Conservation (phyloP, 2,888 invertebrate genomes). For the Watsonalla binaria region DNA sequence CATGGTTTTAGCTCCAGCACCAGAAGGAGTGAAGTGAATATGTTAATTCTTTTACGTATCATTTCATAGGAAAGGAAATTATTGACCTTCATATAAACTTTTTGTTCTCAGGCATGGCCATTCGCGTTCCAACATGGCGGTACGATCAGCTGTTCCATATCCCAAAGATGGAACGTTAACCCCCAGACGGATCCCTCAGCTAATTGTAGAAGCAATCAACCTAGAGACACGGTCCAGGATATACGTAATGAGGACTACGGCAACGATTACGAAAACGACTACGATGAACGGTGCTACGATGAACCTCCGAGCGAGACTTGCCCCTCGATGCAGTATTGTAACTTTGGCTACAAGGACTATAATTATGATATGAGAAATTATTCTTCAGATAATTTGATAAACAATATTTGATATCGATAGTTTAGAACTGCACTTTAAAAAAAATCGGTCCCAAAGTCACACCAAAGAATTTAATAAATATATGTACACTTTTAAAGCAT, state of each 20-base stretch:
- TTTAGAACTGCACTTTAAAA: background rate
- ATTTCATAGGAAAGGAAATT: too few species aligned
- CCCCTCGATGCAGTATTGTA: conserved; percentile 52
- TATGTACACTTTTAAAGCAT: too few species aligned
- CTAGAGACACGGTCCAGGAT: conserved; percentile 23
- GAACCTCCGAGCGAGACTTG: conserved; percentile 46
- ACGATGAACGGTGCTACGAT: conserved; percentile 58
- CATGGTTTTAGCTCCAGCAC: too few species aligned
- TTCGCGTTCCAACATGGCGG: conserved; percentile 85
- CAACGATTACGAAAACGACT: conserved; percentile 63
- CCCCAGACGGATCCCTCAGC: conserved; percentile 33
- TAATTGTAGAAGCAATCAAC: conserved; percentile 20
- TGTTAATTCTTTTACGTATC: too few species aligned
- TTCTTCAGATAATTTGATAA: conserved; percentile 51
- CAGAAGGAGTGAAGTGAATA: too few species aligned
- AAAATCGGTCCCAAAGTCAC: too few species aligned
- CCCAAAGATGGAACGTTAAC: conserved; percentile 65
- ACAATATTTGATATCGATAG: conserved; percentile 24
- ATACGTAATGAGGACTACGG: conserved; percentile 35
- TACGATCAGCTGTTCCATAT: conserved; percentile 64
- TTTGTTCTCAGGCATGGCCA: conserved; percentile 86
- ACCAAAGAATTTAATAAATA: too few species aligned
- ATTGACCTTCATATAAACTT: background rate
- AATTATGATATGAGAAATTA: conserved; percentile 65
- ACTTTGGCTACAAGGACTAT: conserved; percentile 63